Evolutionary conservation across 1,140 invertebrate genomes (phyloP).

Genomic region (Arion vulgaris): DNA sequence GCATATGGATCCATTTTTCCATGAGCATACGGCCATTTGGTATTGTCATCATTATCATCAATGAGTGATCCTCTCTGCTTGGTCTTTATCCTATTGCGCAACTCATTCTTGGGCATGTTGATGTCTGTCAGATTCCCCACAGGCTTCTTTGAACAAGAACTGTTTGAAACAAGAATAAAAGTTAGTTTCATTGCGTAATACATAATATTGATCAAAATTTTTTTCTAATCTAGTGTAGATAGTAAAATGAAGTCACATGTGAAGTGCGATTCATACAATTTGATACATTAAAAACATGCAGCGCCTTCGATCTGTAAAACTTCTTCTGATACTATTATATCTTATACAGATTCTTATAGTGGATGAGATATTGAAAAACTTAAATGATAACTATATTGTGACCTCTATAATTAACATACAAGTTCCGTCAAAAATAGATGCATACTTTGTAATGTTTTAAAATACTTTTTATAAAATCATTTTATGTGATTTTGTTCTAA

Average conservation of each 20-base stretch:
- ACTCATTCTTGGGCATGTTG: constrained; percentile 32
- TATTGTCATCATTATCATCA: background rate
- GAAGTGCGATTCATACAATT: background rate
- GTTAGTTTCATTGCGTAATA: background rate
- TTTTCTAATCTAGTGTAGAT: background rate
- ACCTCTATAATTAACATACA: no score
- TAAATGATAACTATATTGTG: no score
- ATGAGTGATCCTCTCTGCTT: constrained; percentile 1
- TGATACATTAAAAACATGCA: background rate
- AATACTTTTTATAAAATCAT: no score
- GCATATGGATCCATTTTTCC: constrained; percentile 23
- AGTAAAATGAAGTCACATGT: background rate
- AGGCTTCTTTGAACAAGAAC: background rate
- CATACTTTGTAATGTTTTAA: no score
- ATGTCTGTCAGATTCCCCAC: background rate
- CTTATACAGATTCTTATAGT: no score
- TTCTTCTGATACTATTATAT: background rate
- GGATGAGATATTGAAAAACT: no score
- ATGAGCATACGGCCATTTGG: constrained; percentile 28
- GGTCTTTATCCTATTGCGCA: constrained; percentile 7
- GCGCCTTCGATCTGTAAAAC: background rate
- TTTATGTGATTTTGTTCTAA: no score
- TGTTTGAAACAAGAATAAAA: background rate
- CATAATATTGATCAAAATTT: background rate
- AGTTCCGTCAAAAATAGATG: no score